Evolutionary conservation across 37 sponge, comb jelly and placozoan species (phyloP).

Genomic region (Beroe forskalii): DNA sequence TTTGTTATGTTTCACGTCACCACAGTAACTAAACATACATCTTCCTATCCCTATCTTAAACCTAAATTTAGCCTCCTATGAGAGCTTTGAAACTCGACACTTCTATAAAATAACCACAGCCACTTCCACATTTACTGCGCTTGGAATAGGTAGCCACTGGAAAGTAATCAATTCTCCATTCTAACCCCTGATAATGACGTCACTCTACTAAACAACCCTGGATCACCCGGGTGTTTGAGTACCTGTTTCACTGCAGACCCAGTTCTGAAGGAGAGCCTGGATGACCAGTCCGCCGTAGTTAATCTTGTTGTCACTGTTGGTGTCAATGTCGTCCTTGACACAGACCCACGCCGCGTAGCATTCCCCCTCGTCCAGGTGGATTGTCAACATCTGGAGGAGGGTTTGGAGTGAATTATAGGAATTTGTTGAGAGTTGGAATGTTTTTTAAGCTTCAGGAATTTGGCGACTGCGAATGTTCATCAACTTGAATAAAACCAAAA

Average conservation of each 20-base stretch:
- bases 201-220: no score
- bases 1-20: no score
- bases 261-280: constrained; percentile 53
- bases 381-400: constrained; percentile 43
- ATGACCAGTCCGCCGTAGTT: constrained; percentile 61
- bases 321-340: constrained; percentile 39
- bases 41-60: no score
- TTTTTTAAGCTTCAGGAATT: not conserved
- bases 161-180: no score
- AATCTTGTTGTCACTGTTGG: constrained; percentile 55
- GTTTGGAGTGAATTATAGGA: not conserved
- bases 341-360: constrained; percentile 59
- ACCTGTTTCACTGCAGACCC: constrained; percentile 4
- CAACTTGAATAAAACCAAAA: not conserved
- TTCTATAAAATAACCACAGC: no score
- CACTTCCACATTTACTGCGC: no score
- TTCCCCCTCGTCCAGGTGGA: constrained; percentile 35
- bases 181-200: no score
- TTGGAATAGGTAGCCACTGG: no score
- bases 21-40: no score
- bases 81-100: no score
- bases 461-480: not conserved
- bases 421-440: not conserved
- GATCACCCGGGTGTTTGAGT: no score
- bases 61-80: no score